Conservation (phyloP, 2,888 invertebrate genomes). For the Hipparchia semele region DNA sequence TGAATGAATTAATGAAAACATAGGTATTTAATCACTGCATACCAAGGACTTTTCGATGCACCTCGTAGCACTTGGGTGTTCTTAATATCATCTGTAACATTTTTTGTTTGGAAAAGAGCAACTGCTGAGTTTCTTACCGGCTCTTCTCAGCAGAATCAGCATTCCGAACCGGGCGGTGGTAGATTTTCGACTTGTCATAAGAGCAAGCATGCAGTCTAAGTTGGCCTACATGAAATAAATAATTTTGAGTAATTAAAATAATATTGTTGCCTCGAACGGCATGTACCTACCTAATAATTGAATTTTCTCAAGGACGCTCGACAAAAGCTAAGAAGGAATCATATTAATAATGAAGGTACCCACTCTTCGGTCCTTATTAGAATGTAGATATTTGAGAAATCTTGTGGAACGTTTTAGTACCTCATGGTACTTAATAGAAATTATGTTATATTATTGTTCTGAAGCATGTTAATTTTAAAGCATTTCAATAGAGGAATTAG, state of each 20-base stretch:
- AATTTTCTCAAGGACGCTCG: not conserved
- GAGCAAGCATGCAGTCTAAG: no score
- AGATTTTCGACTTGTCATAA: no score
- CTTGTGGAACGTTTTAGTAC: not conserved
- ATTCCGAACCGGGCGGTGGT: no score
- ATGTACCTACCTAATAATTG: not conserved
- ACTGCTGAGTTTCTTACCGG: no score
- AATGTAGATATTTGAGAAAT: conserved; percentile 5
- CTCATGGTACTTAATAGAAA: not conserved
- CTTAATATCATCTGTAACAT: no score
- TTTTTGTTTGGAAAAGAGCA: no score
- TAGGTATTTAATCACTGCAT: no score
- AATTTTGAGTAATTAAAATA: not conserved
- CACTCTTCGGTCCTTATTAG: not conserved
- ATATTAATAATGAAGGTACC: not conserved
- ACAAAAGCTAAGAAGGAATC: conserved; percentile 1
- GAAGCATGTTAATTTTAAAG: not conserved
- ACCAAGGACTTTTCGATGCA: no score
- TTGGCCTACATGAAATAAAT: no score
- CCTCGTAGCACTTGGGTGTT: no score
- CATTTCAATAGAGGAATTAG: not conserved
- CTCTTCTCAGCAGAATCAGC: no score
- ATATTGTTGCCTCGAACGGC: not conserved
- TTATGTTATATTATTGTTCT: not conserved
- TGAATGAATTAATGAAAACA: no score